phyloP scores from a whole-genome alignment of 1,140 invertebrate genomes.

The Muscidifurax raptorellus region DNA sequence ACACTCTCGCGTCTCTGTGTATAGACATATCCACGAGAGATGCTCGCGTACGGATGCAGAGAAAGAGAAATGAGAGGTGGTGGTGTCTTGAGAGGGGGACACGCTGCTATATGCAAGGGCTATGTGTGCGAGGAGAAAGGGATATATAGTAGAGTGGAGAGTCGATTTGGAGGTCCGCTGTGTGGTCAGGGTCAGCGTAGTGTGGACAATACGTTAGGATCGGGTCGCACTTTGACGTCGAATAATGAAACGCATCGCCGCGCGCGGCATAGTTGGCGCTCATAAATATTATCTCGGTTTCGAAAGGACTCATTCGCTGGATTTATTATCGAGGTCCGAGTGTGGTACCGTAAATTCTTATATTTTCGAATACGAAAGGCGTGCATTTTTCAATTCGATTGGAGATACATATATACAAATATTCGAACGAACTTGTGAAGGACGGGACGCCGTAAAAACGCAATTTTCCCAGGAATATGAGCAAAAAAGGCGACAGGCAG shows the following conservation, averaged over 20 bases:
- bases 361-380: no score
- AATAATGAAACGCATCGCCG: slow-evolving; percentile 44
- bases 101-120: not conserved
- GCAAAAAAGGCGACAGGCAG: not conserved
- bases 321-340: no score
- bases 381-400: not conserved
- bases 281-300: not conserved
- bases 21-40: not conserved
- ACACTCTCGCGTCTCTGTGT: not conserved
- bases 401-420: no score
- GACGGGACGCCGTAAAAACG: not conserved
- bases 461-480: not conserved
- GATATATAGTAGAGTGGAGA: not conserved
- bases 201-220: slow-evolving; percentile 6
- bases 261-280: no score
- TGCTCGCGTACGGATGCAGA: not conserved
- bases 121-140: no score
- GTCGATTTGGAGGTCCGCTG: not conserved
- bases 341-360: no score
- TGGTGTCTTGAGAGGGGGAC: not conserved
- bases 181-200: slow-evolving; percentile 21
- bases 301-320: no score
- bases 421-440: not conserved
- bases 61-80: slow-evolving; percentile 4
- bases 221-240: not conserved